These are phyloP conservation scores for Molossus alvarezi DNA, from an alignment of 2,797 vertebrate species.

Conservation along the genomic window DNA sequence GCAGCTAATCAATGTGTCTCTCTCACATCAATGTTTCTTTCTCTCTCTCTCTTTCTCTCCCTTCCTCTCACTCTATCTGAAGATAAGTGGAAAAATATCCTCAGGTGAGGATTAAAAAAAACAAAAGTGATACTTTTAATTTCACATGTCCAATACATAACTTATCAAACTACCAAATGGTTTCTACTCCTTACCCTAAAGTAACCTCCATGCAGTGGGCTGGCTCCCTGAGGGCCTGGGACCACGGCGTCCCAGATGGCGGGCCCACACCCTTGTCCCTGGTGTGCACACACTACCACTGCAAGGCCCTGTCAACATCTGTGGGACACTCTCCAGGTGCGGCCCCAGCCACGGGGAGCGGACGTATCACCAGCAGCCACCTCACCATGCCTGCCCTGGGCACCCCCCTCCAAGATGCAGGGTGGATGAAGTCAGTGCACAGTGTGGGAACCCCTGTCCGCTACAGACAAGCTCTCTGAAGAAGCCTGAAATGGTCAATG, in stretches of 20 bases:
- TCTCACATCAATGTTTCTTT: too few species aligned
- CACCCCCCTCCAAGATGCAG: neutral
- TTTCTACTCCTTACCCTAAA: constrained; percentile 71
- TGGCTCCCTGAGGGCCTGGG: neutral
- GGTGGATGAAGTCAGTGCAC: neutral
- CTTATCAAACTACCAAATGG: constrained; percentile 72
- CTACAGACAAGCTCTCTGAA: neutral
- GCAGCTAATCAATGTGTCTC: too few species aligned
- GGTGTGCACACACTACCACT: neutral
- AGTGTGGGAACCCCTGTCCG: neutral
- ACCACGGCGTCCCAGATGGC: neutral
- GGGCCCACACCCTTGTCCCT: too few species aligned
- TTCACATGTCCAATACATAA: constrained; percentile 69
- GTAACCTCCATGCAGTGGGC: constrained; percentile 38
- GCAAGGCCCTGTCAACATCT: neutral
- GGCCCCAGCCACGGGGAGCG: too few species aligned
- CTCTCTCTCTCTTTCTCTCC: too few species aligned
- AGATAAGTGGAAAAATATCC: too few species aligned
- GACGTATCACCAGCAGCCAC: neutral
- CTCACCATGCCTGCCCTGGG: neutral
- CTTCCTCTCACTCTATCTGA: too few species aligned
- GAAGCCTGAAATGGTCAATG: neutral
- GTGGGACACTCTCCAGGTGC: neutral
- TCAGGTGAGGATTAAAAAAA: too few species aligned
- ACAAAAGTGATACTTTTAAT: constrained; percentile 83